Evolutionary conservation across 2,797 vertebrate genomes (phyloP).

Genomic region (Phrynocephalus vlangalii): DNA sequence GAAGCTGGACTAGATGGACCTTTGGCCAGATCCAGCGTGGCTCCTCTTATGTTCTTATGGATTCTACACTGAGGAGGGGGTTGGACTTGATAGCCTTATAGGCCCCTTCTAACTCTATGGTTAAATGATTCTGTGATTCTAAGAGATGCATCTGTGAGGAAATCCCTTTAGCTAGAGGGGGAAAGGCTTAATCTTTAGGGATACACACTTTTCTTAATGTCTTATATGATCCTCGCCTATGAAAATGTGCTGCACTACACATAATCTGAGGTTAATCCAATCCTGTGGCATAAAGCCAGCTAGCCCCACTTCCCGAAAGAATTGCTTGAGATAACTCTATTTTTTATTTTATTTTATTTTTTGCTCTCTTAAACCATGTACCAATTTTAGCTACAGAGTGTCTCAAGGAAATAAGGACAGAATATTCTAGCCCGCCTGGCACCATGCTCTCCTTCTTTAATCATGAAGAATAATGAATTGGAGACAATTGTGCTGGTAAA

Average conservation of each 20-base stretch:
- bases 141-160: no score
- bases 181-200: no score
- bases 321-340: slow-evolving; percentile 13
- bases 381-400: slow-evolving; percentile 34
- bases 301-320: slow-evolving; percentile 1
- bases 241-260: background rate
- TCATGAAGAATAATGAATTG: slow-evolving; percentile 72
- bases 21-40: no score
- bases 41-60: no score
- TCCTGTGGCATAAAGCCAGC: background rate
- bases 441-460: slow-evolving; percentile 61
- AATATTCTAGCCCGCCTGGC: slow-evolving; percentile 42
- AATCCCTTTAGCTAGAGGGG: no score
- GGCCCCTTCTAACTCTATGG: no score
- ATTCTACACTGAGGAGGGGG: no score
- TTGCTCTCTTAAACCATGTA: background rate
- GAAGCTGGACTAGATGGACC: no score
- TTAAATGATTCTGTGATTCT: no score
- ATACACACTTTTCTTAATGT: no score
- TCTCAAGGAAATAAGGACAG: slow-evolving; percentile 62
- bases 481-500: slow-evolving; percentile 71
- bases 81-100: no score
- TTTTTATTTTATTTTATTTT: background rate
- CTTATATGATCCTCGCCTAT: no score
- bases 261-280: background rate